Conservation (phyloP, 2,113 vertebrate genomes). For the Tragelaphus scriptus region DNA sequence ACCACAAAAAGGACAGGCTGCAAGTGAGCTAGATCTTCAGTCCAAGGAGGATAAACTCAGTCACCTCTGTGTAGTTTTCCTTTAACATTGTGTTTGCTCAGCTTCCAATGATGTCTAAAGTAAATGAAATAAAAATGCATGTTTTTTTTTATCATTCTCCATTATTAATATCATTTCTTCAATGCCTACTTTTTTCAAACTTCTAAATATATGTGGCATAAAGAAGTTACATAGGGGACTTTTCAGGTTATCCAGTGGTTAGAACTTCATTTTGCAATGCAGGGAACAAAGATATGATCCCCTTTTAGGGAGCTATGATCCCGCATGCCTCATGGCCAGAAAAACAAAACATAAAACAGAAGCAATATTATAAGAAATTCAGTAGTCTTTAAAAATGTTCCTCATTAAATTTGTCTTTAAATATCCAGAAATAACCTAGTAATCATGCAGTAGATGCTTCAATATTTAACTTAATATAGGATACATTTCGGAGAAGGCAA, state of each 20-base stretch:
- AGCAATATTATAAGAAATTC: background rate
- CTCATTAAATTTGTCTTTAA: background rate
- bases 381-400: background rate
- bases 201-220: background rate
- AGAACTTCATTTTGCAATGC: background rate
- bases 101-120: background rate
- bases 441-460: background rate
- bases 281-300: background rate
- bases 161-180: too few species aligned
- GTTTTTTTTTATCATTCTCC: background rate
- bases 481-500: background rate
- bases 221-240: background rate
- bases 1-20: constrained; percentile 42
- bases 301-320: background rate
- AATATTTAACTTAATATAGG: background rate
- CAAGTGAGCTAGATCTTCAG: constrained; percentile 21
- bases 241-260: background rate
- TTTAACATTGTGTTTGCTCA: background rate
- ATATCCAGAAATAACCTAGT: background rate
- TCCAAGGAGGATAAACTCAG: constrained; percentile 65
- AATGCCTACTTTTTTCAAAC: background rate
- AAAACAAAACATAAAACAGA: background rate
- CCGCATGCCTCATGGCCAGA: background rate
- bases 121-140: background rate
- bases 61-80: background rate